phyloP scores from a whole-genome alignment of 1,140 invertebrate genomes.

The Anastrepha ludens region DNA sequence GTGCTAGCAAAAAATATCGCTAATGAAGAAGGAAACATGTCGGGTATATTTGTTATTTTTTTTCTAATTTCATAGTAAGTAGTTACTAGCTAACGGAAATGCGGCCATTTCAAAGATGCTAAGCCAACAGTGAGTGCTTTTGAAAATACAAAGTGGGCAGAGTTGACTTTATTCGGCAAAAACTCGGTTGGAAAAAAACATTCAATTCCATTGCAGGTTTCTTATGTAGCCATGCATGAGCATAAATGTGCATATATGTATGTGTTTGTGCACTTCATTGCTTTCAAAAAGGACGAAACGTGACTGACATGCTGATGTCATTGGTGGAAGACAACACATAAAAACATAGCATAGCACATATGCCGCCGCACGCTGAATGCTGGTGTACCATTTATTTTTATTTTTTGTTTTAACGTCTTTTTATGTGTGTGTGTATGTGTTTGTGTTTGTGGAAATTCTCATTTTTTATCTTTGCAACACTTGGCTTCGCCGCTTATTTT shows the following conservation, averaged over 20 bases:
- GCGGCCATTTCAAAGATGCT: background rate
- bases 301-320: slow-evolving; percentile 45
- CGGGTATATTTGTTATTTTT: background rate
- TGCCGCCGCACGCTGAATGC: background rate
- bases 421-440: background rate
- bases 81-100: slow-evolving; percentile 29
- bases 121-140: background rate
- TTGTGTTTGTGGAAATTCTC: background rate
- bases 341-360: background rate
- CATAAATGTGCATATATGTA: background rate
- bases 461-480: slow-evolving; percentile 33
- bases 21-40: slow-evolving; percentile 10
- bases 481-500: background rate
- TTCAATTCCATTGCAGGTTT: slow-evolving; percentile 9
- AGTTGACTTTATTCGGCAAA: background rate
- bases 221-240: background rate
- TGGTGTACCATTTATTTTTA: slow-evolving; percentile 34
- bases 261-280: background rate
- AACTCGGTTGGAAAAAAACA: background rate
- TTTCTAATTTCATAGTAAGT: background rate
- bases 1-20: background rate
- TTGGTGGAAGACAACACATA: background rate
- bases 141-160: background rate
- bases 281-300: slow-evolving; percentile 23
- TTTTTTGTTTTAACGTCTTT: background rate